Conservation (phyloP, 2,113 vertebrate genomes). For the Xyliphius kryptos region DNA sequence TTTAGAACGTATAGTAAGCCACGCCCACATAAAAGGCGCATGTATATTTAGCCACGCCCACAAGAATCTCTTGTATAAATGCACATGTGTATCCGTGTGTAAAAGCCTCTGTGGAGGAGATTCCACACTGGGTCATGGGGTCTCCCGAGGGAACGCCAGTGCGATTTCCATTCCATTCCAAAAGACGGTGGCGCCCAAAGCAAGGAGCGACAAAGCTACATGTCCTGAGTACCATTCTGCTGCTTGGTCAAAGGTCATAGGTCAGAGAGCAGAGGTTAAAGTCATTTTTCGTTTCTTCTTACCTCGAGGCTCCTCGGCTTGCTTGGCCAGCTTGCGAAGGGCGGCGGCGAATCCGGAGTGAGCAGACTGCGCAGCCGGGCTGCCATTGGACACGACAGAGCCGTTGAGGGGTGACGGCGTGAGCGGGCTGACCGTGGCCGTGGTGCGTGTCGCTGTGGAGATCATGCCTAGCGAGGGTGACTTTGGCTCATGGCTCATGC, state of each 20-base stretch:
- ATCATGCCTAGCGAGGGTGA: conserved; percentile 99
- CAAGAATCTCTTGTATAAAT: too few species aligned
- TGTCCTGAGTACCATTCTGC: too few species aligned
- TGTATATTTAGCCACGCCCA: too few species aligned
- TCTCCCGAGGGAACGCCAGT: too few species aligned
- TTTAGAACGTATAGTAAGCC: too few species aligned
- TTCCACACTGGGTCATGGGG: too few species aligned
- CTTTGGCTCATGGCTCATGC: conserved; percentile 99
- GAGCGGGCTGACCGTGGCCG: conserved; percentile 96
- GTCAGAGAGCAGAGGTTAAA: too few species aligned
- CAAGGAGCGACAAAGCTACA: too few species aligned
- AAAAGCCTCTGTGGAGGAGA: too few species aligned
- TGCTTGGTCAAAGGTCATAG: not conserved
- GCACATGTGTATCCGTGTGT: too few species aligned
- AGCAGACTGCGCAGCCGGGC: conserved; percentile 84
- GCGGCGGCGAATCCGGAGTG: conserved; percentile 97
- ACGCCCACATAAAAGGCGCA: too few species aligned
- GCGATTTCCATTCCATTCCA: conserved; percentile 44
- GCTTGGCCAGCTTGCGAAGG: conserved; percentile 97
- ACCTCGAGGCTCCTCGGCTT: conserved; percentile 98
- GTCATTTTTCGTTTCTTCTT: too few species aligned
- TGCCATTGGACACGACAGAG: conserved; percentile 95
- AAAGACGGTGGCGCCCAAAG: conserved; percentile 33
- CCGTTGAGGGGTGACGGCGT: conserved; percentile 94
- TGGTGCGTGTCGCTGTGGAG: conserved; percentile 94